Evolutionary conservation across 2,888 invertebrate genomes (phyloP).

Genomic region (Leptinotarsa peninsularis): DNA sequence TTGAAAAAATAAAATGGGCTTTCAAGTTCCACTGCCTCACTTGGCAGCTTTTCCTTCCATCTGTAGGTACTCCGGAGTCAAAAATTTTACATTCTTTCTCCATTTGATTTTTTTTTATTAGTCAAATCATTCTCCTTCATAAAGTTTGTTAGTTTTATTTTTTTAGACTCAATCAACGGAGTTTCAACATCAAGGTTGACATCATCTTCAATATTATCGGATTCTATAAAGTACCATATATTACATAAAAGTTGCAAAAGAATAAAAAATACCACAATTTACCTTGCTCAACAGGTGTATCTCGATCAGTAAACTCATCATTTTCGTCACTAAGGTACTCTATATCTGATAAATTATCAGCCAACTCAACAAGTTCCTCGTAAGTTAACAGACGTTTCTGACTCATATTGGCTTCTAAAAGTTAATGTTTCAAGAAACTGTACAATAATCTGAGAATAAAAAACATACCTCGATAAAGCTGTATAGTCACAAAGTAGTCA

Average conservation of each 20-base stretch:
- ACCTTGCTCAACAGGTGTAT: conserved; percentile 14
- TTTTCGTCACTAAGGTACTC: conserved; percentile 22
- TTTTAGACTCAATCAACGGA: conserved; percentile 5
- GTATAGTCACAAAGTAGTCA: too few relatives aligned
- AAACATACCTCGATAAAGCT: not conserved
- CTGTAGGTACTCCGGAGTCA: not conserved
- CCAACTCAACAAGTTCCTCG: conserved; percentile 7
- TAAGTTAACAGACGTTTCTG: conserved; percentile 11
- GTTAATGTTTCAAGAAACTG: not conserved
- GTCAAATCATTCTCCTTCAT: conserved; percentile 10
- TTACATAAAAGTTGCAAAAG: conserved; percentile 11
- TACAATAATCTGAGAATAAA: not conserved
- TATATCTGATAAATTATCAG: conserved; percentile 12
- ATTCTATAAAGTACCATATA: conserved; percentile 10
- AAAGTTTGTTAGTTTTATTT: not conserved
- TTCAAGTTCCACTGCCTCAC: not conserved
- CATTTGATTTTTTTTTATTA: conserved; percentile 13
- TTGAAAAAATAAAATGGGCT: conserved; percentile 21
- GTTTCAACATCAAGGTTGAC: conserved; percentile 4
- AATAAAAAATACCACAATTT: conserved; percentile 6
- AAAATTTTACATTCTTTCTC: too few relatives aligned
- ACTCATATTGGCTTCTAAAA: conserved; percentile 6
- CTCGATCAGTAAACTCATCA: conserved; percentile 10
- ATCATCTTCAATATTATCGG: conserved; percentile 8
- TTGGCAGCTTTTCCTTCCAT: conserved; percentile 11